Conservation (phyloP, 2,888 invertebrate genomes). For the Synanthedon myopaeformis region DNA sequence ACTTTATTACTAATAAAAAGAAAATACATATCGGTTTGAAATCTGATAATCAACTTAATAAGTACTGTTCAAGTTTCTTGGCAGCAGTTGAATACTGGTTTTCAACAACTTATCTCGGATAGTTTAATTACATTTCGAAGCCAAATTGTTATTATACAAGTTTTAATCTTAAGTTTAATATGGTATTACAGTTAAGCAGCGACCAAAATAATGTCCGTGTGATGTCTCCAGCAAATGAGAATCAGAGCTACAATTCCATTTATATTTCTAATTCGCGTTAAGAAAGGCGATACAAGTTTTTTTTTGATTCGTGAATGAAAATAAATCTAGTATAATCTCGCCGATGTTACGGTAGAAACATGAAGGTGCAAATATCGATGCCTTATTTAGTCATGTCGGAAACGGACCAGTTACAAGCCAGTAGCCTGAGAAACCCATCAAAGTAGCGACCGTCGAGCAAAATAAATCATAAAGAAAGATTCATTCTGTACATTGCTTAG, state of each 20-base stretch:
- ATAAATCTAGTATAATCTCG: constrained; percentile 24
- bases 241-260: neutral
- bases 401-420: constrained; percentile 48
- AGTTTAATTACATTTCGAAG: neutral
- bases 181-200: constrained; percentile 1
- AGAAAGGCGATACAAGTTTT: neutral
- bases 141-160: neutral
- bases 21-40: too few relatives aligned
- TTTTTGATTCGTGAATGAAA: constrained; percentile 28
- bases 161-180: neutral
- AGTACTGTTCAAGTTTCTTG: neutral
- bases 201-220: neutral
- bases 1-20: too few relatives aligned
- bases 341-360: constrained; percentile 25
- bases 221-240: neutral
- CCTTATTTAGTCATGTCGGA: constrained; percentile 58
- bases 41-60: too few relatives aligned
- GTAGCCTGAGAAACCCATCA: constrained; percentile 56
- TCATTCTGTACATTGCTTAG: constrained; percentile 45
- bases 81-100: neutral
- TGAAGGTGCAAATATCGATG: constrained; percentile 52
- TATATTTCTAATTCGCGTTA: neutral
- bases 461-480: constrained; percentile 57
- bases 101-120: neutral
- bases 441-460: constrained; percentile 27